Conservation (phyloP, 2,113 vertebrate species). For the Epinephelus moara region DNA sequence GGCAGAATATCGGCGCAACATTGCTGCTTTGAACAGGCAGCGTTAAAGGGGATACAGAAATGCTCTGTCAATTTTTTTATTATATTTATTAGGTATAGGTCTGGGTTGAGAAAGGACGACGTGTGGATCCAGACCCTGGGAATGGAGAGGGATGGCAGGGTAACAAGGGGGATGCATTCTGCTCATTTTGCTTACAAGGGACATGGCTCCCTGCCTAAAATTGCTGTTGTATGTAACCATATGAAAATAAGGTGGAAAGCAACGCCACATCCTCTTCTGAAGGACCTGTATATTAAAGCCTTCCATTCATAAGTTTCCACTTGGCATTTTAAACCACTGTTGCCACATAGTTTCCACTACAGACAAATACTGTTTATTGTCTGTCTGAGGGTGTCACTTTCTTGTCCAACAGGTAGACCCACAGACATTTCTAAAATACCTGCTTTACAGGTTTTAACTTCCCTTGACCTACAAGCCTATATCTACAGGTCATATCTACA, state of each 20-base stretch:
- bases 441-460: conserved; percentile 71
- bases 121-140: too few relatives aligned
- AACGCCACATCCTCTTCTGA: neutral
- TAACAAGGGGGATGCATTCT: too few relatives aligned
- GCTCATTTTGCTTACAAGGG: too few relatives aligned
- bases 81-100: too few relatives aligned
- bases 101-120: too few relatives aligned
- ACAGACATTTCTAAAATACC: conserved; percentile 46
- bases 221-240: neutral
- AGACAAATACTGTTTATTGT: conserved; percentile 16
- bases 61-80: too few relatives aligned
- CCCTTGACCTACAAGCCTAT: conserved; percentile 60
- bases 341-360: conserved; percentile 30
- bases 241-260: neutral
- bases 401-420: conserved; percentile 72
- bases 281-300: neutral
- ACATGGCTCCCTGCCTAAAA: too few relatives aligned
- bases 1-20: too few relatives aligned
- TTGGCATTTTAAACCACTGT: conserved; percentile 4
- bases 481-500: conserved; percentile 17
- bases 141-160: too few relatives aligned
- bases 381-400: conserved; percentile 4
- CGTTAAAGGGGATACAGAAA: too few relatives aligned
- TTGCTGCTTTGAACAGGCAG: too few relatives aligned
- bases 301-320: conserved; percentile 1